These are phyloP conservation scores for Diacarnus erythraeanus DNA, from an alignment of 37 sponge, comb jelly and placozoan species.

Conservation along the genomic window DNA sequence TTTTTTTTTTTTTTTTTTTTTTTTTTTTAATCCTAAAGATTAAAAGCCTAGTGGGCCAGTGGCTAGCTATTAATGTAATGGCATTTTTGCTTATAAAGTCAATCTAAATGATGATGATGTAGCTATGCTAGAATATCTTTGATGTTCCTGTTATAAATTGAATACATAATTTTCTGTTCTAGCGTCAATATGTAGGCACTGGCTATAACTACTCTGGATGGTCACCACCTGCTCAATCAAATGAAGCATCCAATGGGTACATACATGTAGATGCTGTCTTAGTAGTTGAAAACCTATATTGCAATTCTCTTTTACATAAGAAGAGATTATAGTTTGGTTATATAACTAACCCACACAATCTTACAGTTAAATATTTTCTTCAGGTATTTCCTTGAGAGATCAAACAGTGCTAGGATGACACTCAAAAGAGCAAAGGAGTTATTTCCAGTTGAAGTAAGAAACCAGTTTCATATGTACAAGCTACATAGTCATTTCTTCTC, in stretches of 20 bases:
- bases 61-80: too few relatives aligned
- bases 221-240: conserved; percentile 91
- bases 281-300: neutral
- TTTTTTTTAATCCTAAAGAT: too few relatives aligned
- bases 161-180: neutral
- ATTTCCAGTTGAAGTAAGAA: conserved; percentile 63
- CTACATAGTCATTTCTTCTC: too few relatives aligned
- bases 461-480: too few relatives aligned
- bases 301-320: neutral
- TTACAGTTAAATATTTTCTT: neutral
- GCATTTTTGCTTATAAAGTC: too few relatives aligned
- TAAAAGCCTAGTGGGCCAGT: too few relatives aligned
- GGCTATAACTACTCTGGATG: conserved; percentile 71
- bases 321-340: too few relatives aligned
- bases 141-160: neutral
- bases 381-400: conserved; percentile 81
- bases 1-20: too few relatives aligned
- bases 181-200: conserved; percentile 47
- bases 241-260: conserved; percentile 81
- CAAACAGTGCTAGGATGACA: conserved; percentile 86
- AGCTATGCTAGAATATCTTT: neutral
- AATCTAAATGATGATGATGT: too few relatives aligned
- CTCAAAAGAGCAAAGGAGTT: conserved; percentile 74
- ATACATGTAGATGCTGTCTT: neutral
- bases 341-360: too few relatives aligned